Evolutionary conservation across 2,797 vertebrate species (phyloP).

Genomic region (Martes flavigula): DNA sequence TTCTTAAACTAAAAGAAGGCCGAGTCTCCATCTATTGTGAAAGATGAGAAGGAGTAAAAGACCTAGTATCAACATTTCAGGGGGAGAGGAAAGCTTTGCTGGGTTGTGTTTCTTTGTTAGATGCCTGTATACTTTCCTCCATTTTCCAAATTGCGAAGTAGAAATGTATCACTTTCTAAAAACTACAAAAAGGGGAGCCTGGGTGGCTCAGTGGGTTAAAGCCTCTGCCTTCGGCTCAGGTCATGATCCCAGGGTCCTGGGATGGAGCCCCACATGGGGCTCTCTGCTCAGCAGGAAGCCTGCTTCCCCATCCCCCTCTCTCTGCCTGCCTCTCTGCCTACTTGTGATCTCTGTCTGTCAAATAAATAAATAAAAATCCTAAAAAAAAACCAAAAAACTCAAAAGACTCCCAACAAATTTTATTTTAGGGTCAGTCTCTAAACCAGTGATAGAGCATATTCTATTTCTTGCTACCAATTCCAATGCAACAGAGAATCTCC

Average conservation of each 20-base stretch:
- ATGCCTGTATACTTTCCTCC: not conserved
- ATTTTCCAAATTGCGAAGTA: not conserved
- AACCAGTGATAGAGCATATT: not conserved
- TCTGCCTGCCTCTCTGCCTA: too few species aligned
- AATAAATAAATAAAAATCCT: too few species aligned
- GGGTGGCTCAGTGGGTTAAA: too few species aligned
- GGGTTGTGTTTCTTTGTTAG: not conserved
- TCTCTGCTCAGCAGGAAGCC: too few species aligned
- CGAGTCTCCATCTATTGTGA: not conserved
- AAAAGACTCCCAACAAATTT: not conserved
- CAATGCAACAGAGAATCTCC: not conserved
- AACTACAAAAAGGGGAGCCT: not conserved
- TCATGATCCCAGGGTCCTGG: too few species aligned
- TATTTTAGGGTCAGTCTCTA: not conserved
- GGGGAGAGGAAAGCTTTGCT: not conserved
- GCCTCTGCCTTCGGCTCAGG: too few species aligned
- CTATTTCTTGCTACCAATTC: not conserved
- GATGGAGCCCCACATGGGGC: too few species aligned
- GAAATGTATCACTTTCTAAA: slow-evolving; percentile 16
- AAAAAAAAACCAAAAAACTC: not conserved
- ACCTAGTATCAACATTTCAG: not conserved
- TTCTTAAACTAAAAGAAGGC: not conserved
- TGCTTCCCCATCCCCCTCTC: too few species aligned
- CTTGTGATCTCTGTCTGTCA: too few species aligned
- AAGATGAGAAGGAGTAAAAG: not conserved